phyloP scores from a whole-genome alignment of 2,113 vertebrate species.

The Carlito syrichta region DNA sequence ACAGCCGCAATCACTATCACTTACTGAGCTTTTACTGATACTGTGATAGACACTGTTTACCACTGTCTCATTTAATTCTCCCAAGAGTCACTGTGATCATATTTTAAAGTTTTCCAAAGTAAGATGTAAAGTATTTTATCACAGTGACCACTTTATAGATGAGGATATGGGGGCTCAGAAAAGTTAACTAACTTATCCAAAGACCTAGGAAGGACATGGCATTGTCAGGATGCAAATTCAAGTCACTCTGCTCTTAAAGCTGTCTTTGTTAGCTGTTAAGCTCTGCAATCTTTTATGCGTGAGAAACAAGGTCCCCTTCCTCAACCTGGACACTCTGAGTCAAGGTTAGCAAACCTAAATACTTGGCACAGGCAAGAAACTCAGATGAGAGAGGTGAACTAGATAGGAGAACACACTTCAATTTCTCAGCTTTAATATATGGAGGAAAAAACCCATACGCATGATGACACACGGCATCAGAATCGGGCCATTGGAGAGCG shows the following conservation, averaged over 20 bases:
- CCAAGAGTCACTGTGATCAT: background rate
- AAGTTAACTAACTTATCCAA: background rate
- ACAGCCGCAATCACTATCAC: background rate
- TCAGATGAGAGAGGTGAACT: background rate
- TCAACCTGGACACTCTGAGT: background rate
- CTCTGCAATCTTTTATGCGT: background rate
- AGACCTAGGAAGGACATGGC: background rate
- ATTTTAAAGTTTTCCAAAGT: no score
- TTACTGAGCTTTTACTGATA: background rate
- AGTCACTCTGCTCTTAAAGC: background rate
- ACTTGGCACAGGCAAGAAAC: background rate
- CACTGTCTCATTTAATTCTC: background rate
- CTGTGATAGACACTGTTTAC: background rate
- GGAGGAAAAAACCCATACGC: background rate
- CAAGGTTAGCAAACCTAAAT: background rate
- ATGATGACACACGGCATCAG: background rate
- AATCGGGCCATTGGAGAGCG: background rate
- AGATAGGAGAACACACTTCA: background rate
- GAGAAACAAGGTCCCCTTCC: no score
- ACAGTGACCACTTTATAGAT: background rate
- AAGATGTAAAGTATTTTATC: no score
- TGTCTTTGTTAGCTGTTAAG: background rate
- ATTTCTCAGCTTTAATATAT: background rate
- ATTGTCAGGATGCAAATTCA: background rate
- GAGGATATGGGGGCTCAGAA: background rate